These are phyloP conservation scores for Homalodisca vitripennis DNA, from an alignment of 1,140 invertebrate species.

Conservation along the genomic window DNA sequence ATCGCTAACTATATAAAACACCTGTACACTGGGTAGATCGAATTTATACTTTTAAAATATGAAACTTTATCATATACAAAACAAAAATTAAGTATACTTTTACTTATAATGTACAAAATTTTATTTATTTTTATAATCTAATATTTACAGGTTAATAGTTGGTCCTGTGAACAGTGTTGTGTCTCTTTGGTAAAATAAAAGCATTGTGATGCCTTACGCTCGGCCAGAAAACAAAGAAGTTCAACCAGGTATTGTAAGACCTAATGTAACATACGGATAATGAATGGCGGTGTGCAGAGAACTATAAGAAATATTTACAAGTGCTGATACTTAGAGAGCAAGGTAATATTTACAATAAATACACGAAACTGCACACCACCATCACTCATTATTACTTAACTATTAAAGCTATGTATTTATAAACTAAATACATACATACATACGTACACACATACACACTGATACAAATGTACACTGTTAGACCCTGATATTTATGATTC, in stretches of 20 bases:
- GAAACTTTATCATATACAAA: conserved; percentile 17
- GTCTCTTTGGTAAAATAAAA: conserved; percentile 15
- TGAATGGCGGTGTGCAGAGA: not conserved
- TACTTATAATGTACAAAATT: conserved; percentile 16
- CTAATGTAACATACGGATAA: too few relatives aligned
- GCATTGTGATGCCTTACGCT: too few relatives aligned
- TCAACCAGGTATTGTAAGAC: too few relatives aligned
- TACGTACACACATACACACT: conserved; percentile 4
- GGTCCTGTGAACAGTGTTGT: not conserved
- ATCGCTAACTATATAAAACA: conserved; percentile 19
- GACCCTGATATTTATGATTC: not conserved
- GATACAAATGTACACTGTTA: not conserved
- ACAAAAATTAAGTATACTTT: conserved; percentile 13
- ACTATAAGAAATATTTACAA: not conserved
- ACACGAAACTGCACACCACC: not conserved
- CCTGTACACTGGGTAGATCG: conserved; percentile 3
- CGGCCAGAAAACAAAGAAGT: too few relatives aligned
- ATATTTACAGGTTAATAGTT: conserved; percentile 8
- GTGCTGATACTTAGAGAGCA: not conserved
- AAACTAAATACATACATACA: too few relatives aligned
- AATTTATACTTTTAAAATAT: not conserved
- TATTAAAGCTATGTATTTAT: conserved; percentile 13
- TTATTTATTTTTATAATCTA: not conserved
- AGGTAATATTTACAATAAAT: not conserved
- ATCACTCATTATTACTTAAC: not conserved